phyloP scores from a whole-genome alignment of 2,113 vertebrate species.

The Nanorana parkeri region DNA sequence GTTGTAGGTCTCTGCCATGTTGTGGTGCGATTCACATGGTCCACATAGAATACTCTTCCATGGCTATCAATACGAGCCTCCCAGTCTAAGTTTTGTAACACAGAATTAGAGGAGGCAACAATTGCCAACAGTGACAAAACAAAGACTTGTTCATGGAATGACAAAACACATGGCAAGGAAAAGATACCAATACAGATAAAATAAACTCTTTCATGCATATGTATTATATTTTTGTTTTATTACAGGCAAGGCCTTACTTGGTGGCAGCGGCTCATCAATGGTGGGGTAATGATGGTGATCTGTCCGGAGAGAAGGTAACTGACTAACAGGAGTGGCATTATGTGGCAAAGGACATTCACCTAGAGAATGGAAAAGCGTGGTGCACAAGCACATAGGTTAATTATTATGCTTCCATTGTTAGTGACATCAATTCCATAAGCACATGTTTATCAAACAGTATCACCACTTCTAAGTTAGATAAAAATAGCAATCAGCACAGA shows the following conservation, averaged over 20 bases:
- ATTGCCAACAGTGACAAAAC: background rate
- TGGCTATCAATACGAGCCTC: conserved; percentile 98
- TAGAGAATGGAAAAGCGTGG: conserved; percentile 59
- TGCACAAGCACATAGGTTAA: background rate
- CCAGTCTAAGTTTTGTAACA: conserved; percentile 81
- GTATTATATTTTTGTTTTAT: background rate
- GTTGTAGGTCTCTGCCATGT: conserved; percentile 93
- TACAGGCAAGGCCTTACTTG: conserved; percentile 82
- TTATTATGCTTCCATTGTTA: background rate
- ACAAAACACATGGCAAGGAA: background rate
- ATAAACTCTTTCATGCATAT: background rate
- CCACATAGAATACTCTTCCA: conserved; percentile 95
- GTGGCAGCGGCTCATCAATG: conserved; percentile 94
- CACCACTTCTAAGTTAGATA: too few species aligned
- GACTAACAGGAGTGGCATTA: conserved; percentile 85
- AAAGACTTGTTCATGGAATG: background rate
- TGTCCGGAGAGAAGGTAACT: conserved; percentile 91
- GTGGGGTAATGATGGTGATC: conserved; percentile 94
- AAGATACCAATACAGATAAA: too few species aligned
- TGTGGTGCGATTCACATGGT: conserved; percentile 94
- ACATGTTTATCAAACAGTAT: too few species aligned
- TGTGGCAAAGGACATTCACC: conserved; percentile 83
- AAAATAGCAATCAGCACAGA: too few species aligned
- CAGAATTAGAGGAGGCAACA: background rate
- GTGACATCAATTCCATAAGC: too few species aligned